phyloP scores from a whole-genome alignment of 1,140 invertebrate species.

The Papilio helenus region DNA sequence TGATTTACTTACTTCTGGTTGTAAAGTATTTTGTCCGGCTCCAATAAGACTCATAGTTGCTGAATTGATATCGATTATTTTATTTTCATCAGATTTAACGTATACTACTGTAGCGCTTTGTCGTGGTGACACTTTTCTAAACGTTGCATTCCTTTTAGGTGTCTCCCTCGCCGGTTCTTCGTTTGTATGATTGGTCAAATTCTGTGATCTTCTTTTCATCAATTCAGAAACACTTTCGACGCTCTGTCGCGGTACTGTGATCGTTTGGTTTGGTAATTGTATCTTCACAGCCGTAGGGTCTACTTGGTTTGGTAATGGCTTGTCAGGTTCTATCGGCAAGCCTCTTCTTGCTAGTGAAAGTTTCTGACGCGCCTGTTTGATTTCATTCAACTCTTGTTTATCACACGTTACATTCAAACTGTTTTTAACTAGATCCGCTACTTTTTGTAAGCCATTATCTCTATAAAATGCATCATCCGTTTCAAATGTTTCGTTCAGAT shows the following conservation, averaged over 20 bases:
- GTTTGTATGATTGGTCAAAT: slow-evolving; percentile 54
- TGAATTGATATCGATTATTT: slow-evolving; percentile 77
- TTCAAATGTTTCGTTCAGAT: slow-evolving; percentile 67
- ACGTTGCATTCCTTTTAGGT: slow-evolving; percentile 78
- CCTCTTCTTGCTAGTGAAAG: slow-evolving; percentile 72
- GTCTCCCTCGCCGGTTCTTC: slow-evolving; percentile 66
- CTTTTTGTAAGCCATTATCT: slow-evolving; percentile 66
- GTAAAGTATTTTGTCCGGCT: slow-evolving; percentile 59
- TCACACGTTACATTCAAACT: slow-evolving; percentile 63
- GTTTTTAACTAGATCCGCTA: slow-evolving; percentile 53
- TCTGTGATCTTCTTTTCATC: slow-evolving; percentile 66
- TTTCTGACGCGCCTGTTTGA: slow-evolving; percentile 76
- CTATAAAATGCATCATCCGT: slow-evolving; percentile 75
- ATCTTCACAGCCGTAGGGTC: slow-evolving; percentile 67
- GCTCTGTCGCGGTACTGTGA: slow-evolving; percentile 71
- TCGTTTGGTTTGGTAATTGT: slow-evolving; percentile 73
- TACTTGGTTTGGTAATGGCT: slow-evolving; percentile 53
- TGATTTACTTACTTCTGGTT: slow-evolving; percentile 57
- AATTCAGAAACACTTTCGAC: slow-evolving; percentile 75
- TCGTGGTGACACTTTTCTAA: slow-evolving; percentile 73
- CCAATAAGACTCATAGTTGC: slow-evolving; percentile 73
- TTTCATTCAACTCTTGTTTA: slow-evolving; percentile 74
- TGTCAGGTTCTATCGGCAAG: slow-evolving; percentile 67
- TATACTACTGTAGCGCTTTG: slow-evolving; percentile 70
- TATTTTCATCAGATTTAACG: slow-evolving; percentile 66